Evolutionary conservation across 1,140 invertebrate genomes (phyloP).

Genomic region (Ptiloglossa arizonensis): DNA sequence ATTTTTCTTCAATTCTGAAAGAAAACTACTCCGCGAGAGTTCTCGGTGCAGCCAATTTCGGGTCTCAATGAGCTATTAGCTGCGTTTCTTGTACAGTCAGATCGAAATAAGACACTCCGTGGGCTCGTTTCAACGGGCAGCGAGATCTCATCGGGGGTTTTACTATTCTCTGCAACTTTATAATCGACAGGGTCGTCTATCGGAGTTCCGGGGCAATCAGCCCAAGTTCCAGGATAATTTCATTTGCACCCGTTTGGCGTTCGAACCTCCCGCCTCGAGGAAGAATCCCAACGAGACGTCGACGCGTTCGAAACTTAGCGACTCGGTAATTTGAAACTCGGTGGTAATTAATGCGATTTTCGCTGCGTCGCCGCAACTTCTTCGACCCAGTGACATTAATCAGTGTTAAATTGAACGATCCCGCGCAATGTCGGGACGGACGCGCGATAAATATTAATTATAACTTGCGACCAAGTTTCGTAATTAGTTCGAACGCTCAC

Average conservation of each 20-base stretch:
- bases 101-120: too few species aligned
- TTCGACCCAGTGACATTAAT: constrained; percentile 37
- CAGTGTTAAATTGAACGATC: constrained; percentile 48
- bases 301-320: neutral
- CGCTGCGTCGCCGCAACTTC: constrained; percentile 3
- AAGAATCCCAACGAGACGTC: neutral
- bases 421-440: constrained; percentile 1
- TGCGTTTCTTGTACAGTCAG: too few species aligned
- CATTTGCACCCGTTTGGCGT: neutral
- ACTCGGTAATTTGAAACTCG: neutral
- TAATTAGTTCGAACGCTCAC: constrained; percentile 40
- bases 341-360: constrained; percentile 43
- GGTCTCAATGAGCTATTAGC: too few species aligned
- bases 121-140: too few species aligned
- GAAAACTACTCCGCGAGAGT: too few species aligned
- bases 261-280: neutral
- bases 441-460: constrained; percentile 45
- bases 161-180: neutral
- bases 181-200: neutral
- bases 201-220: neutral
- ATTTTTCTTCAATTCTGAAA: too few species aligned
- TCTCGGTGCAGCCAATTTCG: too few species aligned
- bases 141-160: neutral
- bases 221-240: neutral
- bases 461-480: constrained; percentile 10